Evolutionary conservation across 2,797 vertebrate genomes (phyloP).

Genomic region (Catostomus latipinnis): DNA sequence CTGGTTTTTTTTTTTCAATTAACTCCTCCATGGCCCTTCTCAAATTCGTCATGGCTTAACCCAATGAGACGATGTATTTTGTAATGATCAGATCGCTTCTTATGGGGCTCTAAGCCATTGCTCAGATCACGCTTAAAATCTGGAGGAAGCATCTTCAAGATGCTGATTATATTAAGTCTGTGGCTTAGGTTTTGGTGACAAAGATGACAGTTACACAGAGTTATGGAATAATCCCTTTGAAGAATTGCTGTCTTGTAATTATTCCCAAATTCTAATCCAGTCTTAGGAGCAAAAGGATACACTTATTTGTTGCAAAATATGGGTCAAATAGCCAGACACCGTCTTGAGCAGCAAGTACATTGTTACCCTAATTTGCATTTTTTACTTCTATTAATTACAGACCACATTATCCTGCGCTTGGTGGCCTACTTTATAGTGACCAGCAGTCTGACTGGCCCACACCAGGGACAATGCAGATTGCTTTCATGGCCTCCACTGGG

Average conservation of each 20-base stretch:
- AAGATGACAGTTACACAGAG: slow-evolving; percentile 66
- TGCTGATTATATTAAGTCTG: slow-evolving; percentile 58
- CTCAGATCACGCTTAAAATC: slow-evolving; percentile 40
- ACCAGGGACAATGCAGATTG: slow-evolving; percentile 15
- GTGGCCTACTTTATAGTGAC: slow-evolving; percentile 76
- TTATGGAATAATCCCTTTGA: slow-evolving; percentile 72
- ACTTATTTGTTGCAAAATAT: slow-evolving; percentile 74
- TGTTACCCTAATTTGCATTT: slow-evolving; percentile 77
- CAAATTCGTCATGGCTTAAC: slow-evolving; percentile 40
- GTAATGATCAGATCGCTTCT: slow-evolving; percentile 40
- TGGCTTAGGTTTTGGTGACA: slow-evolving; percentile 49
- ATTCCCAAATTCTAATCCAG: slow-evolving; percentile 75
- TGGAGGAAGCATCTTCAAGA: slow-evolving; percentile 44
- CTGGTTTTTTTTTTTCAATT: slow-evolving; percentile 50
- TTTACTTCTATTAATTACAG: slow-evolving; percentile 78
- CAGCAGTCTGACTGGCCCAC: slow-evolving; percentile 30
- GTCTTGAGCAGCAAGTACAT: slow-evolving; percentile 69
- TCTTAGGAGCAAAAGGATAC: slow-evolving; percentile 71
- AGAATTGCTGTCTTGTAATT: slow-evolving; percentile 64
- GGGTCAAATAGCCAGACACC: slow-evolving; percentile 78
- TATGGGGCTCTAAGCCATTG: slow-evolving; percentile 37
- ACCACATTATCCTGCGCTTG: slow-evolving; percentile 74
- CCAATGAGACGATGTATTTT: neutral
- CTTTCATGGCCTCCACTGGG: slow-evolving; percentile 27
- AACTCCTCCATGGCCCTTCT: slow-evolving; percentile 32